Percentiles rank a stretch among this genome's conserved stretches.
phyloP scores from a whole-genome alignment of 2,797 vertebrate genomes.

The Lepus townsendii region DNA sequence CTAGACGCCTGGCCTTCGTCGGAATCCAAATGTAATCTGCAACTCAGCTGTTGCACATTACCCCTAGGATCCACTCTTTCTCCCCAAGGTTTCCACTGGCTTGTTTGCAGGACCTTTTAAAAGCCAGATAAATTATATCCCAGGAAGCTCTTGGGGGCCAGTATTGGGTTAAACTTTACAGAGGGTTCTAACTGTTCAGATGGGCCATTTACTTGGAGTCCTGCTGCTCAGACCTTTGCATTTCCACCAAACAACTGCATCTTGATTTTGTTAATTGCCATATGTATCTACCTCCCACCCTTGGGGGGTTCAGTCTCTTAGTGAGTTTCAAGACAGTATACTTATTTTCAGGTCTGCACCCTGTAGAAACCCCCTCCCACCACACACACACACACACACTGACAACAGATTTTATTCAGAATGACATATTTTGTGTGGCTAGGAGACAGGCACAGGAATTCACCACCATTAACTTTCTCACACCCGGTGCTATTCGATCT shows the following conservation, averaged over 20 bases:
- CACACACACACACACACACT: background rate
- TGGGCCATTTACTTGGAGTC: conserved; percentile 70
- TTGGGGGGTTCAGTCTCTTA: background rate
- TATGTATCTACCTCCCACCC: conserved; percentile 47
- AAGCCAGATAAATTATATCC: conserved; percentile 61
- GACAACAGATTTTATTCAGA: conserved; percentile 82
- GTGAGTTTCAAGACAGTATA: conserved; percentile 43
- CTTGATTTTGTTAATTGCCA: conserved; percentile 77
- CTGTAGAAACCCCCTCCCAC: background rate
- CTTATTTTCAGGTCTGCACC: background rate
- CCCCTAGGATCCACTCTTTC: conserved; percentile 36
- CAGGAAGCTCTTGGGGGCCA: conserved; percentile 56
- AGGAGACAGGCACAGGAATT: conserved; percentile 14
- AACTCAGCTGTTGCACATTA: background rate
- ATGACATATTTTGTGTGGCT: conserved; percentile 63
- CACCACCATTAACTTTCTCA: conserved; percentile 67
- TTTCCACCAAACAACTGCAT: conserved; percentile 59
- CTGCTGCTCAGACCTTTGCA: conserved; percentile 69
- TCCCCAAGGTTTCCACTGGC: conserved; percentile 11
- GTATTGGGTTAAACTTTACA: conserved; percentile 67
- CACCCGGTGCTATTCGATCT: conserved; percentile 17
- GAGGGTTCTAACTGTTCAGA: conserved; percentile 70
- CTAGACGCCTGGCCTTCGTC: background rate
- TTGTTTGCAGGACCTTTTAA: conserved; percentile 50
- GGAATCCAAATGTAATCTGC: background rate